Evolutionary conservation across 2,888 invertebrate genomes (phyloP), one percentile per base, ranked within the genome.

Genomic region (Julus scandinavius): DNA sequence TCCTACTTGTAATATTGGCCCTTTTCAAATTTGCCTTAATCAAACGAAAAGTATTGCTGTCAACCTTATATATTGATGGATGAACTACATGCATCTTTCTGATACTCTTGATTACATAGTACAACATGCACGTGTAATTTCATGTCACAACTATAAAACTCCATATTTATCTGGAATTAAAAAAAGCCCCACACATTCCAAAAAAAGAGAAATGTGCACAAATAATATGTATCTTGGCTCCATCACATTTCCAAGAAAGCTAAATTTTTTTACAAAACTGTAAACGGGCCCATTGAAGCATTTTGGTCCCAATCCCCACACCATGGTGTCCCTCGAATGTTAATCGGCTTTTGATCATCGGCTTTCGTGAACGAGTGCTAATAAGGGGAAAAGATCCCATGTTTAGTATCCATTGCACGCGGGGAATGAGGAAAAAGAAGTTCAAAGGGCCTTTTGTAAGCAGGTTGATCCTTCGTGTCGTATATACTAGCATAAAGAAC

Each of bases 321-420:
- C 63, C 63, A 29, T 72, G 72, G 72, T 72, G 72, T 72, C 72
- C 72, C 72, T 72, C 72, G 29, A 29, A 4, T 29, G 72, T 29
- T 72, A 72, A 72, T 72, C 72, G 72, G 72, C 29, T 72, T 72
- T 72, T 6, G 29, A 72, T 72, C 72, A 72, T 72, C 72, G 72
- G 72, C 20, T 72, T 72, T 72, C 72, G 72, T 72, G 72, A 72
- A 72, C 72, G 72, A 72, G 72, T 72, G n/a, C 72, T 72, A 72
- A 72, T 72, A n/a, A 72, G 72, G 72, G 72, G 72, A 72, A 72
- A 72, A 72, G 72, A 63, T 54, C 63, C 20, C 63, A 20, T 63
- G 63, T 63, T 63, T 63, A 63, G 63, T 20, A 72, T 29, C 72
- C 72, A 72, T 72, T 72, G 72, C 72, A 72, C 11, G 29, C 72